Conservation (phyloP, 1,140 invertebrate species). For the Lepidostoma basale region DNA sequence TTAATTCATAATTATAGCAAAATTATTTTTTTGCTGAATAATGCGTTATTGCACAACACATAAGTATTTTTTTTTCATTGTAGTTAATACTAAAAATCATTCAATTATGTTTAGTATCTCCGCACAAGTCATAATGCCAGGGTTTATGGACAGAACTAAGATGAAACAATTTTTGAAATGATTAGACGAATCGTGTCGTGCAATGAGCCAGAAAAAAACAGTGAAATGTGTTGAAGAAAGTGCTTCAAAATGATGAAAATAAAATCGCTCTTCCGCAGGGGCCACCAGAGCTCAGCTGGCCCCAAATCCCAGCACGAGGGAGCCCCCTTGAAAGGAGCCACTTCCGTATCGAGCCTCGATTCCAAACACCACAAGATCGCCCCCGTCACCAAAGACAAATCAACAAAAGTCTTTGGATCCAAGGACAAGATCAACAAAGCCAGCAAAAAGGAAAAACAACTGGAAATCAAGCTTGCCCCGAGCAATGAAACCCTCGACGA, state of each 20-base stretch:
- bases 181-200: no score
- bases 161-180: no score
- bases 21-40: no score
- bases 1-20: no score
- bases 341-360: constrained; percentile 61
- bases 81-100: no score
- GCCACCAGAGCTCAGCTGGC: constrained; percentile 61
- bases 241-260: constrained; percentile 76
- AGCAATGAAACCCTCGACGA: constrained; percentile 42
- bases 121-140: no score
- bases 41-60: no score
- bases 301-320: constrained; percentile 52
- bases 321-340: constrained; percentile 54
- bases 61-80: no score
- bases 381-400: constrained; percentile 56
- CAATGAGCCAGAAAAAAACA: constrained; percentile 4
- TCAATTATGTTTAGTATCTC: neutral
- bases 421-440: constrained; percentile 60
- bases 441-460: constrained; percentile 52
- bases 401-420: constrained; percentile 57
- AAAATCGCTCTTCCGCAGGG: constrained; percentile 81
- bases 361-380: constrained; percentile 64
- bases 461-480: constrained; percentile 12
- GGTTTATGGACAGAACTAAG: no score
- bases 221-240: constrained; percentile 19